A percentile compares a stretch with the other conserved stretches of the same genome.
Evolutionary conservation across 2,797 vertebrate species (phyloP).

Genomic region (Anniella stebbinsi): DNA sequence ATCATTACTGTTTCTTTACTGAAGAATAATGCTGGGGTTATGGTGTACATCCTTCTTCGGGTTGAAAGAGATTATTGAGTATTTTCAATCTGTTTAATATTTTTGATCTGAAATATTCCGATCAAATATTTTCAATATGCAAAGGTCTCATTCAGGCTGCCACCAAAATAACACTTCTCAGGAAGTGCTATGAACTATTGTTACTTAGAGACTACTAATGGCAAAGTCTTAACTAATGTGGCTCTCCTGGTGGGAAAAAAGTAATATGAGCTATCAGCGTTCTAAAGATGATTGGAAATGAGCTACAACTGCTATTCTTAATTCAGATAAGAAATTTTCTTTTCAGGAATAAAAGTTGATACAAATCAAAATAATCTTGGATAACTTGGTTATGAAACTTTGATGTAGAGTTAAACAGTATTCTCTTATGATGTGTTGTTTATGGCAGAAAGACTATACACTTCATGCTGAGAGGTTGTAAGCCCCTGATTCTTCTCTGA

Average conservation of each 20-base stretch:
- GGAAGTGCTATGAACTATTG: neutral
- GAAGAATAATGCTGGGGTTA: neutral
- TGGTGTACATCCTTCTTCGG: neutral
- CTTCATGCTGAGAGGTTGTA: conserved; percentile 1
- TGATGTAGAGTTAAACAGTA: neutral
- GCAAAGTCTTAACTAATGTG: neutral
- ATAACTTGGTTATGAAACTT: neutral
- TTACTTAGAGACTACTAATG: neutral
- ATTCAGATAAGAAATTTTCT: neutral
- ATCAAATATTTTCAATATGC: too few species aligned
- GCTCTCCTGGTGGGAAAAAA: neutral
- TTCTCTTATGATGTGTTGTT: neutral
- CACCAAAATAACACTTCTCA: neutral
- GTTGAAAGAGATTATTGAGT: neutral
- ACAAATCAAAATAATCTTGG: neutral
- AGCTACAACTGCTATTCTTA: neutral
- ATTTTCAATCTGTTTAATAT: neutral
- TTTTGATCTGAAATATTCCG: neutral
- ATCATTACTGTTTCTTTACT: neutral
- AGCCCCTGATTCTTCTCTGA: conserved; percentile 57
- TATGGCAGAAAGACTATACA: conserved; percentile 16
- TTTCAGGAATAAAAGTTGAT: neutral
- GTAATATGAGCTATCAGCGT: neutral
- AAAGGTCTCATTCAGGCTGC: neutral
- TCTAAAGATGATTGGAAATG: neutral